Base-by-base conservation (phyloP, 2,113 vertebrate genomes). In the Nyctereutes procyonoides region DNA sequence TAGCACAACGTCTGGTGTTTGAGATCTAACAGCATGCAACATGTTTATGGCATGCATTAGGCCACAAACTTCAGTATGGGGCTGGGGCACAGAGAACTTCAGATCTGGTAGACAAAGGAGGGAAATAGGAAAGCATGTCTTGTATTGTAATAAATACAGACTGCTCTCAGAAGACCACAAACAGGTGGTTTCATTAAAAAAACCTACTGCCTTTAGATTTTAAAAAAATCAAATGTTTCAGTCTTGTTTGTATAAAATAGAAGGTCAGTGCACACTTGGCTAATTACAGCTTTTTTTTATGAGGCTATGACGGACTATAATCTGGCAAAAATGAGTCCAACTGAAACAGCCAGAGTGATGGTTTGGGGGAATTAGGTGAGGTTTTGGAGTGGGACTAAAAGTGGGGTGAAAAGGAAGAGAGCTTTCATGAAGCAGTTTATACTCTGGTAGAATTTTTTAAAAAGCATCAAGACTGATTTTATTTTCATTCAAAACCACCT, bases 101-200 rank as follows among this genome's bases (percentile, higher is more conserved):
- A 82, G 95, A 69, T 85, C 76, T 93, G 81, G 82, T 85, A 67
- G 88, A 95, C 90, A 90, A 74, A 90, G 58, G 51, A 69, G 96
- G 93, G 95, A 98, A 98, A 98, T 43, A 95, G 93, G 97, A 98
- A 98, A 95, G 93, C 90, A 95, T 88, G 96, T 97, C 95, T 97
- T 5, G 0, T 32, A 76, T 77, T 95, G 97, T 95, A 98, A 98
- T 98, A 98, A 98, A 98, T 93, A 96, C 63, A 16, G 96, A 90
- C 96, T 97, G 97, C 96, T 98, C 97, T 96, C 98, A 88, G 82
- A 96, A 98, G 98, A 95, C 98, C 92, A 91, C 2, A 97, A 98
- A 97, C 98, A 99, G 98, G 98, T 98, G 98, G 97, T 95, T 98
- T 98, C 92, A 83, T 77, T 89, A 84, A 94, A 96, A 90, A 94